These are phyloP conservation scores for Rhopalosiphum nymphaeae DNA, from an alignment of 2,888 invertebrate species.

Conservation along the genomic window DNA sequence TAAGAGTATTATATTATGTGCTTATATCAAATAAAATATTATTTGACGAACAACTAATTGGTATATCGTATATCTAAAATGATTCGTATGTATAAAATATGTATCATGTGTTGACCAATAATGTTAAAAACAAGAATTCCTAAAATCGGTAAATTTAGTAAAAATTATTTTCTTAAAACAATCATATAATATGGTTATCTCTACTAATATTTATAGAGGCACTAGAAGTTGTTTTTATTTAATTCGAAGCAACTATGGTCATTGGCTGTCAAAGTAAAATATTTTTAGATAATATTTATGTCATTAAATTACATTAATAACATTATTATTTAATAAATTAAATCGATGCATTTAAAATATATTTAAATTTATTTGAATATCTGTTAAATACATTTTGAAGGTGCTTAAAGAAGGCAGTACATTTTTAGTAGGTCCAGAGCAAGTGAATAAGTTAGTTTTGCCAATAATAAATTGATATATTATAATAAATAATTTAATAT, in stretches of 20 bases:
- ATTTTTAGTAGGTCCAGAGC: not conserved
- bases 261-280: not conserved
- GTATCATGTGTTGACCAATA: not conserved
- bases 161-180: not conserved
- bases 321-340: not conserved
- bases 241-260: not conserved
- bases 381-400: too few species aligned
- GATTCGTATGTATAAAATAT: not conserved
- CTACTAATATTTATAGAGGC: not conserved
- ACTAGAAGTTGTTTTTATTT: not conserved
- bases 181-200: not conserved
- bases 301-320: not conserved
- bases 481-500: not conserved
- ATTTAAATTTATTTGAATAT: not conserved
- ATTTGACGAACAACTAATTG: not conserved
- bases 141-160: not conserved
- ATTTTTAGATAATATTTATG: not conserved
- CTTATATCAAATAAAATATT: not conserved
- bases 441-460: not conserved
- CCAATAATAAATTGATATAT: not conserved
- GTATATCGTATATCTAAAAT: not conserved
- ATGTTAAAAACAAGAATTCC: not conserved
- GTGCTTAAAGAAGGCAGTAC: not conserved
- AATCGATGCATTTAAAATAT: not conserved
- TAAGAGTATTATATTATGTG: not conserved